Evolutionary conservation across 2,888 invertebrate species (phyloP), one percentile per base, ranked within the genome.

Genomic region (Ochropacha duplaris): DNA sequence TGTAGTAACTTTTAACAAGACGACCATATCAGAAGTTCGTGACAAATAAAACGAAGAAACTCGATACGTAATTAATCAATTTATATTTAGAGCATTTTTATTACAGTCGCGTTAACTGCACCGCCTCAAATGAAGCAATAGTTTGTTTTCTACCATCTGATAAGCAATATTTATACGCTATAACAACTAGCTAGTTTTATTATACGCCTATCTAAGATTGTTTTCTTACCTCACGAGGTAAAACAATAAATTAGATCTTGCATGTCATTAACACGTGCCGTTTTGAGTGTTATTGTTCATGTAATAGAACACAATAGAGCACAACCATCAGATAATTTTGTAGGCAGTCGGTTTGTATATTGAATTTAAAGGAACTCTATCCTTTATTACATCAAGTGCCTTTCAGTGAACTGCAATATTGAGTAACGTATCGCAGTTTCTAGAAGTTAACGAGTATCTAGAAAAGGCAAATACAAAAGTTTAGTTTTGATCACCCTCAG

Each of bases 71-170:
- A 76, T 79, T 73, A 79, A 83, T 84, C 81, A 79, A 72, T 79
- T 67, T 75, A 71, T 69, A 84, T 83, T 70, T 75, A 62, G 80
- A 80, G 71, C 78, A 78, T 74, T 84, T 83, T 84, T 82, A 82
- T 76, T 72, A 68, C 60, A 56, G 65, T 68, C 68, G 80, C 83
- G 76, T 79, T 80, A 78, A 59, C 55, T 54, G 60, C 57, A 61
- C 65, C 75, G 78, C 78, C 74, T 72, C 54, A 49, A 52, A 60
- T 80, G 81, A 68, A 64, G 60, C 62, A 79, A 81, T 65, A 65
- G 68, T 74, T 61, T 74, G 68, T 71, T 71, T 75, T 70, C 70
- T 68, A 62, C 59, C 66, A 70, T 76, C 69, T 68, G 70, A 76
- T 71, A 68, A 69, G 60, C 61, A 57, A 66, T 69, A 69, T 71